phyloP scores from a whole-genome alignment of 2,797 vertebrate genomes.

The Xerus rutilus region DNA sequence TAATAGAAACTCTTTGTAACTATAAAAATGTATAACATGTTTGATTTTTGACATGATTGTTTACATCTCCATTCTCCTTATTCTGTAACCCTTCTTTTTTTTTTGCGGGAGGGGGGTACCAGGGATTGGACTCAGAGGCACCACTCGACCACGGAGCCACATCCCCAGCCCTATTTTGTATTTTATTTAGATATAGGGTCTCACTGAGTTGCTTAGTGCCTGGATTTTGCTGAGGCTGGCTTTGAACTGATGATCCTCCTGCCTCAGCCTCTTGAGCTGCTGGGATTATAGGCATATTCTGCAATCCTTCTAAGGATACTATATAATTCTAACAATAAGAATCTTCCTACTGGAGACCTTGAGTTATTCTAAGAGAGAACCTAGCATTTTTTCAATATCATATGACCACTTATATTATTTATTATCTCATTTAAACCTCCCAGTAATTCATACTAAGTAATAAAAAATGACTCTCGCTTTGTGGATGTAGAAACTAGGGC shows the following conservation, averaged over 20 bases:
- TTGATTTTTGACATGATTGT: neutral
- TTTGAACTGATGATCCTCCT: too few relatives aligned
- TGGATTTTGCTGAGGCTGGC: too few relatives aligned
- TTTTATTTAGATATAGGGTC: too few relatives aligned
- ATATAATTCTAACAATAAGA: neutral
- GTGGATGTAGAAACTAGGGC: neutral
- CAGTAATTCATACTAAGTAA: neutral
- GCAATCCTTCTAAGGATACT: neutral
- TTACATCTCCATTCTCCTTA: neutral
- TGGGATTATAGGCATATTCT: neutral
- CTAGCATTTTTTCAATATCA: neutral
- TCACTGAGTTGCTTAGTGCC: too few relatives aligned
- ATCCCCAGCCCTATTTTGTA: too few relatives aligned
- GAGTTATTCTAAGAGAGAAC: constrained; percentile 2
- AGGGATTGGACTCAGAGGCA: too few relatives aligned
- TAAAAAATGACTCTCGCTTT: neutral
- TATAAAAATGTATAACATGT: neutral
- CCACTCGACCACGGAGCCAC: too few relatives aligned
- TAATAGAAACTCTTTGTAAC: neutral
- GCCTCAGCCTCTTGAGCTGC: too few relatives aligned
- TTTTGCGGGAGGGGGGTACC: too few relatives aligned
- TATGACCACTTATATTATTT: neutral
- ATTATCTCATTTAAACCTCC: neutral
- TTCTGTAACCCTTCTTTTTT: neutral
- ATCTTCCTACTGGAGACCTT: neutral